Base-by-base conservation (phyloP, 2,888 invertebrate genomes). In the Lypha dubia region DNA sequence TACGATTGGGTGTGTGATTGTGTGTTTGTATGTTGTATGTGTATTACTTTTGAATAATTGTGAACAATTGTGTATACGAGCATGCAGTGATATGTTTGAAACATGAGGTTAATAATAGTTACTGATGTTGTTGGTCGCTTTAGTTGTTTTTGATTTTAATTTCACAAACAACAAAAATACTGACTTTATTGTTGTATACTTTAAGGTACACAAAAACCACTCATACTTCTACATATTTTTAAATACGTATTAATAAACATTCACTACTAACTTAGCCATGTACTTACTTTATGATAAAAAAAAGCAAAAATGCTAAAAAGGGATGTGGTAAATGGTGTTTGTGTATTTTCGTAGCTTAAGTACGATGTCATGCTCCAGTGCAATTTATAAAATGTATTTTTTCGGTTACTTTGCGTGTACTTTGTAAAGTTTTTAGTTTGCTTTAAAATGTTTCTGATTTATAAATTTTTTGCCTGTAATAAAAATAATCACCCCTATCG, bases 351-450 rank as follows among this genome's bases (percentile, higher is more conserved):
- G 4, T 38, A 20, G 46, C 53, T 22, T 7, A 71, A 76, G 24
- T 67, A 71, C 44, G 53, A 79, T 84, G 75, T 84, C 84, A 84
- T 84, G 84, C 84, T 84, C 41, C 60, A 71, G 60, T 79, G 75
- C 84, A 84, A 84, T 84, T 84, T 80, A 84, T 80, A 73, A n/a
- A 70, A 58, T n/a, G 38, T 76, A 63, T 67, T 79, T 35, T 80
- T 67, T 73, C 41, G 49, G 65, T 65, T 60, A 67, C 67, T 76
- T 79, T 84, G 84, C 84, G 84, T 84, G 84, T 79, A 20, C 1
- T 75, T 75, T 32, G 38, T 46, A 20, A 17, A 41, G 7, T 65
- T 74, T 38, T 65, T 20, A 28, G 20, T 71, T 58, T 79, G 24
- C 53, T 65, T 71, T 65, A 24, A 77, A 74, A 79, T 79, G 51